A percentile compares a stretch with the other conserved stretches of the same genome.
These are phyloP conservation scores for Potorous gilbertii DNA, from an alignment of 2,797 vertebrate genomes.

Conservation along the genomic window DNA sequence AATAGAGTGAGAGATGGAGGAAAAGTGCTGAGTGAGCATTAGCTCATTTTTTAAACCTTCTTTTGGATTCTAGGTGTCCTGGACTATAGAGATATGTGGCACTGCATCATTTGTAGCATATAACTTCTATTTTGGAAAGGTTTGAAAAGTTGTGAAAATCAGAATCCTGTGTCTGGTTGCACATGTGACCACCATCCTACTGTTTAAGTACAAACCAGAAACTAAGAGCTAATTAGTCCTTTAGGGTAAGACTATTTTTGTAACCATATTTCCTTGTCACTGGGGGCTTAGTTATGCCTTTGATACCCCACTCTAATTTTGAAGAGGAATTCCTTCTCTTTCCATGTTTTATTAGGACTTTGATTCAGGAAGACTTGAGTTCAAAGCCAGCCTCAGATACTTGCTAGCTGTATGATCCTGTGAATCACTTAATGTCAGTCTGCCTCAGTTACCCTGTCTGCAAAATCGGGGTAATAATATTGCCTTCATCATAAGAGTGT, in stretches of 20 bases:
- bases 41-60: neutral
- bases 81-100: neutral
- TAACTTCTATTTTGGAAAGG: neutral
- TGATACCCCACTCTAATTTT: neutral
- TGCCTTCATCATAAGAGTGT: neutral
- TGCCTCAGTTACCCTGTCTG: neutral
- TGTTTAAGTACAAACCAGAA: neutral
- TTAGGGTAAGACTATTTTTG: neutral
- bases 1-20: no score
- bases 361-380: neutral
- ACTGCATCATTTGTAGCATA: neutral
- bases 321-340: neutral
- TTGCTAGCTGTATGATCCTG: neutral
- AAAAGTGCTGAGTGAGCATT: no score
- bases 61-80: neutral
- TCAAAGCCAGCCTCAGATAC: neutral
- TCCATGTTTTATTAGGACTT: neutral
- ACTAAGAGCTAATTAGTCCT: neutral
- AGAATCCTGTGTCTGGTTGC: no score
- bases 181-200: neutral
- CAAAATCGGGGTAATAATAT: neutral
- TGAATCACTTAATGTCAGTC: neutral
- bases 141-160: neutral
- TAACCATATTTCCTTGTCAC: neutral
- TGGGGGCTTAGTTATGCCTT: neutral